phyloP scores from a whole-genome alignment of 1,140 invertebrate genomes.

The Alviniconcha marisindica region DNA sequence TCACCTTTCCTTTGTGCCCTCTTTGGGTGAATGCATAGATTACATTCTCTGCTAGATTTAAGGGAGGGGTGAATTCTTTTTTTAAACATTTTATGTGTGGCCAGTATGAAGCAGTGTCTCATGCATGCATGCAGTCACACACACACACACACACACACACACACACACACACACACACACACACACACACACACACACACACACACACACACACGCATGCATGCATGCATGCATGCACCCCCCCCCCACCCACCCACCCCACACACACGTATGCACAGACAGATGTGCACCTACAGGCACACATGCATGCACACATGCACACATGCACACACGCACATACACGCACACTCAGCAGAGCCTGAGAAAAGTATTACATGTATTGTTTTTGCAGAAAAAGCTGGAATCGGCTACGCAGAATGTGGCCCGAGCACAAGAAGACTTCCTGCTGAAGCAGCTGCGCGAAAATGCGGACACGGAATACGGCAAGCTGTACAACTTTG shows the following conservation, averaged over 20 bases:
- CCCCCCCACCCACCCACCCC: no score
- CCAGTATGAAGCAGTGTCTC: no score
- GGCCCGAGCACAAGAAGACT: conserved; percentile 57
- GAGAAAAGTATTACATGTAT: neutral
- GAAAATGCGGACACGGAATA: conserved; percentile 68
- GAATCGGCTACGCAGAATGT: conserved; percentile 58
- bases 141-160: no score
- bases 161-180: no score
- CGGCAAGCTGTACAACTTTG: conserved; percentile 65
- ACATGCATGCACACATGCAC: neutral
- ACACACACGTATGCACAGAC: neutral
- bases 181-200: no score
- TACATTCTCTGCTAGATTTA: no score
- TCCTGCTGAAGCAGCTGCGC: conserved; percentile 60
- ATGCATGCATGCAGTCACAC: no score
- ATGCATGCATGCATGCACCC: neutral
- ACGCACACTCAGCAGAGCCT: neutral
- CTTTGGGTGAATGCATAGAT: no score
- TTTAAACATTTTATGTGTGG: no score
- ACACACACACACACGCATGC: conserved; percentile 14
- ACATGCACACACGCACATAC: neutral
- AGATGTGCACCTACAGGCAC: neutral
- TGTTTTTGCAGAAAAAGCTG: neutral
- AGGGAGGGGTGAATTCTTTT: no score
- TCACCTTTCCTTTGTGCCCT: no score